Evolutionary conservation across 2,113 vertebrate genomes (phyloP), one percentile per base, ranked within the genome.

Genomic region (Pycnonotus jocosus): DNA sequence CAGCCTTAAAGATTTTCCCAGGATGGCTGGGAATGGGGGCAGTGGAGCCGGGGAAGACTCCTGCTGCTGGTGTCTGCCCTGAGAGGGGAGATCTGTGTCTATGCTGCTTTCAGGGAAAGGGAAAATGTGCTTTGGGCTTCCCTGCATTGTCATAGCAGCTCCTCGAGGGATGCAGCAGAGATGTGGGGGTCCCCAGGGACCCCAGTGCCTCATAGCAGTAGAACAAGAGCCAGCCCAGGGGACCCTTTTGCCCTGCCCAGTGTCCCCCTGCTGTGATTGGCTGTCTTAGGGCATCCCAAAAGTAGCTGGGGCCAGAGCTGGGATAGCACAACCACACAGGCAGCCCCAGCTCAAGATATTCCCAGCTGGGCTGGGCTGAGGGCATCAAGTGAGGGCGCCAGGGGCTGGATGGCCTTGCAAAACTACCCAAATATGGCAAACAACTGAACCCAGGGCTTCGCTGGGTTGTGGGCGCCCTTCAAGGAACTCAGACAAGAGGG

Each of bases 191-290:
- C 25, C 56, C 3, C 8, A 58, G 74, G 28, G 54, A 64, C 19
- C 15, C 35, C 65, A 40, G 44, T 33, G 68, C 16, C 25, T n/a
- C 73, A 65, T 0, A 50, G 71, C n/a, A 61, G 30, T 45, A 57
- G 51, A 4, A 2, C 48, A 47, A 64, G 38, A 3, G 18, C 31
- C 27, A 77, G 51, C 27, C 30, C 66, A 47, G 23, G 25, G 33
- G 17, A 47, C 23, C 37, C 10, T 47, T 60, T 56, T 82, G 24
- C 21, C 16, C 23, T 7, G 6, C 16, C 18, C 37, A 11, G 18
- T 21, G 42, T 23, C 1, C 3, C 4, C 2, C 1, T 0, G 0
- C 30, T 65, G 40, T 31, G 25, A 45, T 6, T 9, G 0, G 35
- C 40, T 45, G 16, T 50, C 11, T 51, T 68, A 37, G 35, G 54